Base-by-base conservation (phyloP, 2,797 vertebrate species). In the Premnoplex brunnescens region DNA sequence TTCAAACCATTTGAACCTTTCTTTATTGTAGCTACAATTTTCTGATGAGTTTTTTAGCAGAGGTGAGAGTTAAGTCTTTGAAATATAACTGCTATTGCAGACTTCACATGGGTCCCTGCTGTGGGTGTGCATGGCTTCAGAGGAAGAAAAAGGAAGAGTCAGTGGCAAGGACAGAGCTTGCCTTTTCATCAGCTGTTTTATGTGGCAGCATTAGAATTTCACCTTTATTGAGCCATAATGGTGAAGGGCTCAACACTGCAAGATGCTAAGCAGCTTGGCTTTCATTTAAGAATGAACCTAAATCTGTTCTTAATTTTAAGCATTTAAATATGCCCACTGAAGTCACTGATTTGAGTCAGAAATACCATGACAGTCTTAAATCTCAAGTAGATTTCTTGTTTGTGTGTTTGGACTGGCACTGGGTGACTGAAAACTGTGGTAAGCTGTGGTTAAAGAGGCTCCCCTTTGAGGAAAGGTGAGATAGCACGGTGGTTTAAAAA, bases 21-120 rank as follows among this genome's bases (percentile, higher is more conserved):
- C 51, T 78, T 74, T 77, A n/a, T 71, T 55, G 43, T 48, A 76
- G 46, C 62, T 80, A 43, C 41, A n/a, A 22, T 68, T 68, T 91
- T 80, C 32, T 86, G 58, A 75, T 79, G 68, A 83, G 64, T 39
- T 86, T 94, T 93, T 91, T 80, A 93, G 73, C 77, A 64, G 59
- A 64, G 34, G 37, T 83, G 86, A 83, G 49, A 43, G 49, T 32
- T 46, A n/a, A 49, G 46, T 49, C 81, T 93, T 86, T 93, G 91
- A 80, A 84, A 80, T 69, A 5, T 7, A 91, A 41, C 73, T 86
- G 4, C 51, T 39, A 36, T 71, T 91, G 73, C 73, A 91, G 66
- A 55, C 60, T 93, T 89, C 6, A 4, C 55, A 9, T 16, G 68
- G 14, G 68, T 91, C 37, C 54, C 90, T 85, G 77, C 88, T 91